Evolutionary conservation across 64 coral and sea anemone species (phyloP).

Genomic region (Pocillopora damicornis): DNA sequence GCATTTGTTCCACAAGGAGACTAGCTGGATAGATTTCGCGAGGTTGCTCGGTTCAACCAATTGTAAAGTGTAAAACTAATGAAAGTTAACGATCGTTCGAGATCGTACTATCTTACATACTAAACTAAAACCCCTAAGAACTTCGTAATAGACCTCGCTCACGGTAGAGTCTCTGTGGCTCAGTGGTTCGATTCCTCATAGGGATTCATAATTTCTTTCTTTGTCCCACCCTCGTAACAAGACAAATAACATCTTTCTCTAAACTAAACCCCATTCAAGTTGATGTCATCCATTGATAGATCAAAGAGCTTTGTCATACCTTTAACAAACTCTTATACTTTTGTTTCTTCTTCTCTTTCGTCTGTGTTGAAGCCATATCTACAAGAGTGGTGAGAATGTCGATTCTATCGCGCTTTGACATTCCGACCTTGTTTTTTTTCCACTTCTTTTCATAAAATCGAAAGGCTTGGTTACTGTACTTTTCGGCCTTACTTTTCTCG

Average conservation of each 20-base stretch:
- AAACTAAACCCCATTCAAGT: background rate
- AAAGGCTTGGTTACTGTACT: background rate
- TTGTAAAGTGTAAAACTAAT: too few species aligned
- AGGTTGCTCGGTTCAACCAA: too few species aligned
- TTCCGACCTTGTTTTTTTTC: background rate
- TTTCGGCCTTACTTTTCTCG: background rate
- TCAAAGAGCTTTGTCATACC: background rate
- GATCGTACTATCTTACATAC: too few species aligned
- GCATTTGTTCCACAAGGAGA: too few species aligned
- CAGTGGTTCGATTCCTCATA: too few species aligned
- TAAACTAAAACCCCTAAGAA: too few species aligned
- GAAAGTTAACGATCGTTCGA: too few species aligned
- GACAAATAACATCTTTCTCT: background rate
- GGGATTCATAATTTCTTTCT: too few species aligned
- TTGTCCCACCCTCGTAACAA: too few species aligned
- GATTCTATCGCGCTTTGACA: background rate
- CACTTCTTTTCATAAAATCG: conserved; percentile 13
- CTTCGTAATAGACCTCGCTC: too few species aligned
- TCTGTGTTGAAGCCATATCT: background rate
- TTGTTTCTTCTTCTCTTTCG: background rate
- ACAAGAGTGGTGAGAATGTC: background rate
- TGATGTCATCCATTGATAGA: background rate
- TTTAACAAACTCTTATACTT: background rate
- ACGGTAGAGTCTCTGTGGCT: too few species aligned
- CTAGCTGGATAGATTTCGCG: too few species aligned